Percentiles rank a stretch among this genome's conserved stretches.
Evolutionary conservation across 2,888 invertebrate genomes (phyloP).

Genomic region (Sclerodermus sp.): DNA sequence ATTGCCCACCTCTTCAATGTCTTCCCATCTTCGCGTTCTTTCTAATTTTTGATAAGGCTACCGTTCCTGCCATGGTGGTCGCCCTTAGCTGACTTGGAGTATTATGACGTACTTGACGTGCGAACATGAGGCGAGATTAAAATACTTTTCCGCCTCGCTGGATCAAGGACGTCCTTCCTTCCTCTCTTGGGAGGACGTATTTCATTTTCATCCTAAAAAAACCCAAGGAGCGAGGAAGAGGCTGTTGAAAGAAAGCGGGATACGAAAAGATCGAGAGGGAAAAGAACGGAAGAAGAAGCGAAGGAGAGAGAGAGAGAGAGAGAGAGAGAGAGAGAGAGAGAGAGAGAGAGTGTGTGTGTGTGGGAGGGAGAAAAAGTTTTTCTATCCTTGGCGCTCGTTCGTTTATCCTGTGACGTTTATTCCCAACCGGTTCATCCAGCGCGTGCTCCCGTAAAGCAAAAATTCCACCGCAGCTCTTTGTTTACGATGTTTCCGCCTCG

Average conservation of each 20-base stretch:
- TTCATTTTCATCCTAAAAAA: constrained; percentile 21
- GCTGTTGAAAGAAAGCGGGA: not conserved
- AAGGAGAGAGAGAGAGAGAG: not conserved
- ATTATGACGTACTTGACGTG: constrained; percentile 3
- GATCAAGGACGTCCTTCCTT: constrained; percentile 11
- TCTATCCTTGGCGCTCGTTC: not conserved
- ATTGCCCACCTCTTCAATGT: not conserved
- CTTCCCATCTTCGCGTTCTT: not conserved
- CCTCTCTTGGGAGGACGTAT: constrained; percentile 20
- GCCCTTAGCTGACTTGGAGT: not conserved
- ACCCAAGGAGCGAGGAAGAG: constrained; percentile 1
- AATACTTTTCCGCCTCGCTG: constrained; percentile 18
- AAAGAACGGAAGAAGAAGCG: not conserved
- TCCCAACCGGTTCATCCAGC: not conserved
- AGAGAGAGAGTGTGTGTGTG: not conserved
- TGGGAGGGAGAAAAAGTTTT: not conserved
- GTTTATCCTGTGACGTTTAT: not conserved
- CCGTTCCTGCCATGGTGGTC: not conserved
- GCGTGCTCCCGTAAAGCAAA: too few relatives aligned
- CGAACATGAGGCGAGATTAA: constrained; percentile 24
- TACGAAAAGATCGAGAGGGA: not conserved
- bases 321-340: constrained; percentile 1
- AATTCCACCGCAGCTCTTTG: not conserved
- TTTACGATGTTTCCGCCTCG: not conserved
- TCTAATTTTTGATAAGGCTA: not conserved